phyloP scores from a whole-genome alignment of 2,113 vertebrate genomes.

The Rafetus swinhoei region DNA sequence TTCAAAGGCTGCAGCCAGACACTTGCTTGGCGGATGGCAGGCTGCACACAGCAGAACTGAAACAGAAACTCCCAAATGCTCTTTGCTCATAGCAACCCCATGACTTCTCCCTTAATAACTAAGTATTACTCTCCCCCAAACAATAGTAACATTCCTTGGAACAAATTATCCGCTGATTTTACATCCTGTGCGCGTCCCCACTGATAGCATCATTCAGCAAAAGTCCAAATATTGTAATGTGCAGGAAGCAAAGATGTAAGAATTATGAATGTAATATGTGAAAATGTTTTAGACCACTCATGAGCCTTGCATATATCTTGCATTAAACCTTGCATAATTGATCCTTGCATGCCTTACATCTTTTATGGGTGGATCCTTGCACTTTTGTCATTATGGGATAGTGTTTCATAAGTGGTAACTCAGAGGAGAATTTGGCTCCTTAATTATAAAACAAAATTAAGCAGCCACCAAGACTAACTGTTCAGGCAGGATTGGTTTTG shows the following conservation, averaged over 20 bases:
- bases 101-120: neutral
- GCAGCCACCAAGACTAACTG: neutral
- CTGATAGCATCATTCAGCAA: slow-evolving; percentile 4
- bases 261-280: neutral
- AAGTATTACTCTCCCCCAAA: neutral
- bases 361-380: neutral
- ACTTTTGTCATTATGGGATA: slow-evolving; percentile 41
- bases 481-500: neutral
- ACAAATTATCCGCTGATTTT: accelerated
- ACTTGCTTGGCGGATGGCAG: neutral
- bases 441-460: neutral
- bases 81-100: neutral
- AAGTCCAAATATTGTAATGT: neutral
- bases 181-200: neutral
- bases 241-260: slow-evolving; percentile 1
- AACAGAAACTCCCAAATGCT: slow-evolving; percentile 48
- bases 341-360: slow-evolving; percentile 22
- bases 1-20: slow-evolving; percentile 5
- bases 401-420: neutral
- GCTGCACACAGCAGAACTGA: slow-evolving; percentile 57
- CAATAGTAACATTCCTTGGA: neutral
- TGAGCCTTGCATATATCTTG: slow-evolving; percentile 6
- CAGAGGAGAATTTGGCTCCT: accelerated
- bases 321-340: neutral
- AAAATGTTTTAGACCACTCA: neutral